Conservation (phyloP, 2,113 vertebrate genomes). For the Thamnophis sirtalis region DNA sequence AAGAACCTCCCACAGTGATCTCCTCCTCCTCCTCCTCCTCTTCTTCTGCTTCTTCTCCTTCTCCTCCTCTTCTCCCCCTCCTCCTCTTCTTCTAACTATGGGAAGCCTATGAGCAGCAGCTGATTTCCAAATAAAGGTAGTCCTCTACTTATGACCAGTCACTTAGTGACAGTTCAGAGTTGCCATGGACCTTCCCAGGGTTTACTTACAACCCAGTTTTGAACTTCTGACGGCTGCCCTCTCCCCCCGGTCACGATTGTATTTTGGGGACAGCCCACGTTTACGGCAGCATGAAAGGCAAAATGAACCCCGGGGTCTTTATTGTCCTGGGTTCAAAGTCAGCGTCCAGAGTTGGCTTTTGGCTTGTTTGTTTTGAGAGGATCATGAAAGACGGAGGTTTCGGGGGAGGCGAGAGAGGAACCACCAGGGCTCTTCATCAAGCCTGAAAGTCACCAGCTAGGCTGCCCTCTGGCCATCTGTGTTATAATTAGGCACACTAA, state of each 20-base stretch:
- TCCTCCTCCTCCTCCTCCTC: no score
- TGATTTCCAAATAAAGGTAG: background rate
- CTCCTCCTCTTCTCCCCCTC: no score
- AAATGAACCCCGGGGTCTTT: accelerated
- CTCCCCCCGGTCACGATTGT: background rate
- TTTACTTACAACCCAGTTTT: background rate
- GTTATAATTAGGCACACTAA: background rate
- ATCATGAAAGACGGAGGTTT: background rate
- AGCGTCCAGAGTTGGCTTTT: background rate
- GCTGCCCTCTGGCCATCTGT: background rate
- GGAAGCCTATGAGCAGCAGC: background rate
- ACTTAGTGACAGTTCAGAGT: background rate
- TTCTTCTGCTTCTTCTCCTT: background rate
- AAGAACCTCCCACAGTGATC: no score
- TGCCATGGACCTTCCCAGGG: background rate
- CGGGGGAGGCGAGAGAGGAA: background rate
- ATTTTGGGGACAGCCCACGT: background rate
- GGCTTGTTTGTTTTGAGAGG: background rate
- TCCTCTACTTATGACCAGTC: no score
- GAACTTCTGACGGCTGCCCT: background rate
- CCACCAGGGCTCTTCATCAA: background rate
- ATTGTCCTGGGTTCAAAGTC: background rate
- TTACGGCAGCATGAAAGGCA: background rate
- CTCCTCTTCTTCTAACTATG: background rate
- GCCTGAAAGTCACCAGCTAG: background rate